Base-by-base conservation (phyloP, 92 coral and sea anemone species). In the Epizoanthus ramosus region DNA sequence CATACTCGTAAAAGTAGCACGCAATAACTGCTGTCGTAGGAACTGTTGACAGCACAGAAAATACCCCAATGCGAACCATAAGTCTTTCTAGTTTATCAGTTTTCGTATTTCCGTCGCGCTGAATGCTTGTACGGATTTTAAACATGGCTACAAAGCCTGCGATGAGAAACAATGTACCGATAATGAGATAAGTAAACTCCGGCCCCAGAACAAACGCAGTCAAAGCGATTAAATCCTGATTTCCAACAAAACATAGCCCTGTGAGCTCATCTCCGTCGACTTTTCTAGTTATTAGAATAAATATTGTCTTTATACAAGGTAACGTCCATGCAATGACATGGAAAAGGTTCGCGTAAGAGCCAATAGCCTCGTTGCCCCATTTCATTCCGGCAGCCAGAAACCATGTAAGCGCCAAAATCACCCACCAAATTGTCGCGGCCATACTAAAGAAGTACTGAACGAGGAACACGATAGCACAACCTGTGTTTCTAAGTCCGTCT, bases 381-480 rank as follows among this genome's bases (percentile, higher is more conserved):
- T 97, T 97, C 99, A 97, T 97, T 1, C 98, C 99, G 37, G 99
- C 99, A 4, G 98, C 98, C 0, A 97, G 91, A 85, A 94, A 97
- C 99, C 99, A 97, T 10, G 93, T 97, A 9, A 97, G 88, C 25
- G 99, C 97, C 17, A 97, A 74, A 79, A 97, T 86, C 6, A 97
- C 99, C 99, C 99, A 97, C 99, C 99, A 97, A 79, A 97, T 90
- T 23, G 93, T 97, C 7, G 97, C 99, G 7, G 99, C 99, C 99
- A 97, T 97, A 77, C 96, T 88, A 64, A 97, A 97, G 79, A 97
- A 94, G 67, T 97, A 97, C 91, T 94, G 94, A 31, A 97, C 85
- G 12, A 97, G 79, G 71, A 97, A 97, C 47, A 94, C 98, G 52
- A 94, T 80, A 5, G 98, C 98, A 64, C 99, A 97, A 37, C 95